Conservation (phyloP, 1,140 invertebrate species). For the Bombus confusus region DNA sequence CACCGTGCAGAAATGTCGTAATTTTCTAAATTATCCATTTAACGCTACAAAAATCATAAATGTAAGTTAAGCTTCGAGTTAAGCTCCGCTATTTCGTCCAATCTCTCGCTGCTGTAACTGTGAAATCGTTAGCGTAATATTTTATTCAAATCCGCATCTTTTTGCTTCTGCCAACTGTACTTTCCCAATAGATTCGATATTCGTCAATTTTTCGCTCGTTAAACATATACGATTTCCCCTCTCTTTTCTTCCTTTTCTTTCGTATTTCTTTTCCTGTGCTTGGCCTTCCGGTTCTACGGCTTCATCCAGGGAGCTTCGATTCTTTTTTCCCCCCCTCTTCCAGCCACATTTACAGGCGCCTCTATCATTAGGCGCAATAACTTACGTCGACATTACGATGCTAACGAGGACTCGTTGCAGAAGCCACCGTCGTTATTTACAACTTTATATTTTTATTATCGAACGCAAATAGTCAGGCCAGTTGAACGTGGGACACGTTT, state of each 20-base stretch:
- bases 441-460: conserved; percentile 62
- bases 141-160: background rate
- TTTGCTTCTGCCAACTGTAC: background rate
- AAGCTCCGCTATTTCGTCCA: background rate
- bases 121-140: background rate
- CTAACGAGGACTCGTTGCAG: conserved; percentile 73
- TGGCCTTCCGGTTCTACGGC: conserved; percentile 23
- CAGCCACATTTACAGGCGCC: conserved; percentile 57
- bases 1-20: no score
- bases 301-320: background rate
- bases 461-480: conserved; percentile 6
- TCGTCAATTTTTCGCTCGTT: background rate
- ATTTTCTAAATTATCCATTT: background rate
- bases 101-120: background rate
- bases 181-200: background rate
- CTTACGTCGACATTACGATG: conserved; percentile 72
- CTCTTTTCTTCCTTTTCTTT: background rate
- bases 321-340: conserved; percentile 10
- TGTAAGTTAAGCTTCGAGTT: background rate
- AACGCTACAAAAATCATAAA: background rate
- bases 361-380: conserved; percentile 75
- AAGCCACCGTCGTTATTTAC: conserved; percentile 68
- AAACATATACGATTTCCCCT: background rate
- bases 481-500: background rate
- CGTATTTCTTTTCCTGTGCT: background rate